Base-by-base conservation (phyloP, 2,797 vertebrate genomes). In the Pantherophis alleghaniensis region DNA sequence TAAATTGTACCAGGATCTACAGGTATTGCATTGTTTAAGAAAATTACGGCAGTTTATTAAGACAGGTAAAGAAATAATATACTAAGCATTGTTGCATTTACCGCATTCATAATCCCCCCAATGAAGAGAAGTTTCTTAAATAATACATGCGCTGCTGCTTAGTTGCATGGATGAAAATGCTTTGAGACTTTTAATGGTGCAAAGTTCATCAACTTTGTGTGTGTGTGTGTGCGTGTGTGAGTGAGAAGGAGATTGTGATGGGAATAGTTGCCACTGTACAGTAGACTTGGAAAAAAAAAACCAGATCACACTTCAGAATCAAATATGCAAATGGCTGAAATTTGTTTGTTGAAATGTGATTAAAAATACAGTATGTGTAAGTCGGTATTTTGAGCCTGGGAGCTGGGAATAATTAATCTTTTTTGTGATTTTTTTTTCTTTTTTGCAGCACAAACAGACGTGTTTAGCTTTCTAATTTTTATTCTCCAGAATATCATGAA, bases 241-340 rank as follows among this genome's bases (percentile, higher is more conserved):
- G 74, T 12, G 37, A 4, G 74, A 83, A 22, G 37, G 74, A 24
- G 20, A n/a, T 56, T 3, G 91, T 90, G 90, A 94, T 56, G 1
- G 56, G 57, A 97, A 97, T 96, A 96, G 96, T 94, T 96, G 95
- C 95, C 93, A 94, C 86, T 95, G 2, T 91, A 93, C 18, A 90
- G 32, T 86, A 94, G 59, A 91, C 42, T 37, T 57, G 18, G 53
- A 4, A 26, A 22, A 95, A 83, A 47, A 79, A 47, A 83, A 90
- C 10, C 90, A 95, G 96, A 96, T 87, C 86, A 91, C 9, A 56
- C 9, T 20, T 86, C 51, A 26, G 97, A 95, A 94, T 4, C 28
- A 94, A 94, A 96, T 93, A 89, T 92, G 51, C 3, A 93, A 95
- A 95, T 92, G 53, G 0, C 5, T 37, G 6, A 7, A 93, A 94